These are phyloP conservation scores for Caenorhabditis afra DNA, from an alignment of 2,888 invertebrate species.

Conservation along the genomic window DNA sequence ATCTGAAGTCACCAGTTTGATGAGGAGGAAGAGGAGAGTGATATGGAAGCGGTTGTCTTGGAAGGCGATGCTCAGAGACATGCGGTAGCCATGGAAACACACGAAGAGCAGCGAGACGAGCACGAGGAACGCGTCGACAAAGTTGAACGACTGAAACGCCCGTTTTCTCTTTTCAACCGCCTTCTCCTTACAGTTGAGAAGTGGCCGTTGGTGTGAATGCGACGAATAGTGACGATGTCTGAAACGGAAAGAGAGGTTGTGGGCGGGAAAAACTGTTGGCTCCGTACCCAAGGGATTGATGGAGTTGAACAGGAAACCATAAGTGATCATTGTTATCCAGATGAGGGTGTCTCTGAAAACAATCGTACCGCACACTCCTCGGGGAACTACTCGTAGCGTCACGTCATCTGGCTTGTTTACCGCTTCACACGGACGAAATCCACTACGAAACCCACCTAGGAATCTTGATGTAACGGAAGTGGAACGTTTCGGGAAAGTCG, in stretches of 20 bases:
- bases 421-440: background rate
- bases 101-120: slow-evolving; percentile 35
- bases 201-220: slow-evolving; percentile 38
- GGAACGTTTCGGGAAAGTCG: slow-evolving; percentile 22
- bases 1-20: slow-evolving; percentile 25
- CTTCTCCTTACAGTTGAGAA: slow-evolving; percentile 35
- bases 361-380: background rate
- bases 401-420: slow-evolving; percentile 1
- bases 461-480: slow-evolving; percentile 17
- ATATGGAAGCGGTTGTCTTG: slow-evolving; percentile 42
- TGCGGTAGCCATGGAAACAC: slow-evolving; percentile 50
- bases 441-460: slow-evolving; percentile 22
- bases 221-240: slow-evolving; percentile 39
- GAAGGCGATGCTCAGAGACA: slow-evolving; percentile 33
- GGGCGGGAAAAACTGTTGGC: background rate
- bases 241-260: background rate
- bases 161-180: no score
- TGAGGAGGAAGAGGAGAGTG: slow-evolving; percentile 39
- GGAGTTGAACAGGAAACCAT: slow-evolving; percentile 41
- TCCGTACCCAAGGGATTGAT: slow-evolving; percentile 32
- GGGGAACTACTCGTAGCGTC: background rate
- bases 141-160: slow-evolving; percentile 49
- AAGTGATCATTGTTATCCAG: slow-evolving; percentile 35
- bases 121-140: slow-evolving; percentile 31
- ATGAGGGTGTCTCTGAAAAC: slow-evolving; percentile 38